These are phyloP conservation scores for Noctua fimbriata DNA, from an alignment of 2,888 invertebrate genomes.

Conservation along the genomic window DNA sequence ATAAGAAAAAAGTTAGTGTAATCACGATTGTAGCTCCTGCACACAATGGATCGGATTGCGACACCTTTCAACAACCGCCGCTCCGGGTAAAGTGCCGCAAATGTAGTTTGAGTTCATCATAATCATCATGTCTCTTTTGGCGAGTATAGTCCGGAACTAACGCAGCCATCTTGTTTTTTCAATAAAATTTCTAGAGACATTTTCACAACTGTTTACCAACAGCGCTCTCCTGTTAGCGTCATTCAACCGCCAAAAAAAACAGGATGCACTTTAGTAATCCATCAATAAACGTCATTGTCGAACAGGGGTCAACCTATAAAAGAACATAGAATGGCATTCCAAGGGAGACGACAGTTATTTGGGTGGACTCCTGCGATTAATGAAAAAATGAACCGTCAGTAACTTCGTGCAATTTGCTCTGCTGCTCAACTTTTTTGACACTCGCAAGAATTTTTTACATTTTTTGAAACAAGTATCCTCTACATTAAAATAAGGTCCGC, in stretches of 20 bases:
- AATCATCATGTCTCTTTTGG: background rate
- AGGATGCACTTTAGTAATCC: background rate
- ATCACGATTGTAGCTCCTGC: conserved; percentile 44
- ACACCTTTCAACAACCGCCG: conserved; percentile 28
- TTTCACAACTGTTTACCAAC: background rate
- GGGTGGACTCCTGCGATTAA: background rate
- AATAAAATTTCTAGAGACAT: background rate
- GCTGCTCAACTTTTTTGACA: background rate
- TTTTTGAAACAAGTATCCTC: background rate
- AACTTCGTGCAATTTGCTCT: background rate
- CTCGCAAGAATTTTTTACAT: background rate
- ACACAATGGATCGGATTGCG: conserved; percentile 51
- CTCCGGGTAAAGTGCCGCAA: conserved; percentile 8
- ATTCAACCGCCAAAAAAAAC: background rate
- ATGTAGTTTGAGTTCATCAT: background rate
- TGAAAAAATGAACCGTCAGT: background rate
- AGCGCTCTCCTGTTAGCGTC: background rate
- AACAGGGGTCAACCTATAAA: background rate
- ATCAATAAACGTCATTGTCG: conserved; percentile 3
- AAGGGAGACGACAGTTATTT: background rate
- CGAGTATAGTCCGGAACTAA: background rate
- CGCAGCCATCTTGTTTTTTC: background rate
- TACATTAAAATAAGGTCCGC: background rate
- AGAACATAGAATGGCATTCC: conserved; percentile 12
- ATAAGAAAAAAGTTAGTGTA: conserved; percentile 41